Evolutionary conservation across 2,797 vertebrate genomes (phyloP), one percentile per base, ranked within the genome.

Genomic region (Tragelaphus eurycerus): DNA sequence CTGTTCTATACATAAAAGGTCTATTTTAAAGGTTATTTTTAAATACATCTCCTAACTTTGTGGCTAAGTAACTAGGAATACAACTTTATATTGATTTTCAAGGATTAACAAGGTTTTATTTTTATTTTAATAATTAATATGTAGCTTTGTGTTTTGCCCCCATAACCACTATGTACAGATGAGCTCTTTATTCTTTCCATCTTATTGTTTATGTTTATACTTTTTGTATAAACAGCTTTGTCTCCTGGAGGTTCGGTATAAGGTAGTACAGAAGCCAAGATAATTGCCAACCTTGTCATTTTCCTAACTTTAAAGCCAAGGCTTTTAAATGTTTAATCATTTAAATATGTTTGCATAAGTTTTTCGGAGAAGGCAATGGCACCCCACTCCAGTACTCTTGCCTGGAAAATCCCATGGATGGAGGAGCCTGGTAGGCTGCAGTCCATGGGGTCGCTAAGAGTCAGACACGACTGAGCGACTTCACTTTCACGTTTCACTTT

Each of bases 21-120:
- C 23, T 59, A 48, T 17, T 93, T 93, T 74, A 52, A 85, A 90
- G 34, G 3, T 34, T 17, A 55, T 64, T 85, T 76, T 38, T 55
- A 88, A 94, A 74, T 12, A 91, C 6, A 89, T 55, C 79, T 79
- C 23, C 48, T 92, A 94, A 84, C 43, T 84, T 91, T 52, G 76
- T 94, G 92, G 85, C 64, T 93, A 89, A 83, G 46, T 89, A 43
- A 89, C 34, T 82, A 57, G 67, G 84, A 90, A 85, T 21, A 50
- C 7, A 95, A 74, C 67, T 94, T 76, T 46, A 81, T 34, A 78
- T 34, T 83, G 89, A 93, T 57, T 95, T 93, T 93, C 91, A 74
- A 92, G 57, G 29, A 83, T 19, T 54, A 29, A 55, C 27, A 43
- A 78, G 19, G 82, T 86, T 95, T 88, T 46, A 86, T 86, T 83